A percentile compares a stretch with the other conserved stretches of the same genome.
These are phyloP conservation scores for Myiozetetes cayanensis DNA, from an alignment of 2,113 vertebrate species.

Conservation along the genomic window DNA sequence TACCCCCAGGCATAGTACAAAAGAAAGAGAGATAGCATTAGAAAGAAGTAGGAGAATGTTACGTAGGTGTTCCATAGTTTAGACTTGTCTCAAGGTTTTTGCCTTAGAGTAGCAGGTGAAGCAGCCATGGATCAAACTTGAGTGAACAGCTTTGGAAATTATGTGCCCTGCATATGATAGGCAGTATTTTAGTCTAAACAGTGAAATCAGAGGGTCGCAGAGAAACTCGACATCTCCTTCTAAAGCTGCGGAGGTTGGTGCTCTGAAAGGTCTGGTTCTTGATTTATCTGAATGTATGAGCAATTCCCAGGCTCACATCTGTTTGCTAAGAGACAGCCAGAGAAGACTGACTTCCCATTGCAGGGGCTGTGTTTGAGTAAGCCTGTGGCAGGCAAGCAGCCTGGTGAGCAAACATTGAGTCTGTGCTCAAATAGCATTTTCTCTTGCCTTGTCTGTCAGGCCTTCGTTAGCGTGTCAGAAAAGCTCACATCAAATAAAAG, in stretches of 20 bases:
- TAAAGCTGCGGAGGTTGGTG: background rate
- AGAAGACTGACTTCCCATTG: slow-evolving; percentile 15
- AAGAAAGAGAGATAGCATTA: background rate
- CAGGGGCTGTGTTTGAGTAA: slow-evolving; percentile 37
- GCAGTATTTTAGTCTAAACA: background rate
- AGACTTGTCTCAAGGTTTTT: background rate
- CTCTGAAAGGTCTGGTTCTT: background rate
- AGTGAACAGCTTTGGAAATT: background rate
- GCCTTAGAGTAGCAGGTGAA: background rate
- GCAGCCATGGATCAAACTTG: fast-evolving
- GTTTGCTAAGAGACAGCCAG: slow-evolving; percentile 54
- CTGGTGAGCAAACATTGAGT: slow-evolving; percentile 55
- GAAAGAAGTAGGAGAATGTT: background rate
- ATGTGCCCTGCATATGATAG: background rate
- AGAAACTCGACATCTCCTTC: slow-evolving; percentile 58
- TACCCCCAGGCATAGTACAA: background rate
- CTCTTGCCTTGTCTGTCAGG: slow-evolving; percentile 36
- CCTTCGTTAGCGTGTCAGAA: slow-evolving; percentile 43
- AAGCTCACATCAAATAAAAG: slow-evolving; percentile 38
- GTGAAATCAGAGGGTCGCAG: slow-evolving; percentile 20
- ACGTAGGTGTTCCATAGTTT: fast-evolving
- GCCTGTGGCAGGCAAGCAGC: slow-evolving; percentile 23
- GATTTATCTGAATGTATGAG: slow-evolving; percentile 40
- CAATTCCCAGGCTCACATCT: slow-evolving; percentile 61
- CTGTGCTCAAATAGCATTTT: slow-evolving; percentile 62